Conservation (phyloP, 1,140 invertebrate genomes). For the Sminthurides bifidus region DNA sequence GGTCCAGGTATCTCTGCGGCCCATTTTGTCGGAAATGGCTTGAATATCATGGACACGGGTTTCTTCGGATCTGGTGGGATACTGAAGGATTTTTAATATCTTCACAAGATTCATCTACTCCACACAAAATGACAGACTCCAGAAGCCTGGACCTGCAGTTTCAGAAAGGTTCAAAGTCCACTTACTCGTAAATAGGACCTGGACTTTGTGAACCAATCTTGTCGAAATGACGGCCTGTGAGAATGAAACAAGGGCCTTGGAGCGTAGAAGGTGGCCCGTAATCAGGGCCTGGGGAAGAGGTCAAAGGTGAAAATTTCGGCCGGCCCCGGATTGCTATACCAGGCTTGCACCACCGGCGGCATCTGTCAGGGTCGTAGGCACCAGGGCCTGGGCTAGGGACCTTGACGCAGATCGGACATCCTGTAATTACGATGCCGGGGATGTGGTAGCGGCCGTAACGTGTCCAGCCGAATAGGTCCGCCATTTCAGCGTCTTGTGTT, state of each 20-base stretch:
- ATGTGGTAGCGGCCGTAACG: too few relatives aligned
- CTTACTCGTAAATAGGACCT: conserved; percentile 4
- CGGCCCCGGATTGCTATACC: neutral
- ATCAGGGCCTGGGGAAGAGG: neutral
- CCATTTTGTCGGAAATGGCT: neutral
- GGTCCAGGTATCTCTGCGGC: neutral
- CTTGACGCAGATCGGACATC: too few relatives aligned
- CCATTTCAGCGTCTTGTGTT: too few relatives aligned
- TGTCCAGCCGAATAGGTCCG: too few relatives aligned
- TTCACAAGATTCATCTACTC: too few relatives aligned
- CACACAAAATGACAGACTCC: too few relatives aligned
- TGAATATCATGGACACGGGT: neutral
- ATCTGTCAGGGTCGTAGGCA: neutral
- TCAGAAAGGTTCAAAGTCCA: neutral
- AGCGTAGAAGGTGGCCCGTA: neutral
- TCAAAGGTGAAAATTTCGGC: neutral
- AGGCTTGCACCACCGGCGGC: neutral
- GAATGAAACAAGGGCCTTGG: neutral
- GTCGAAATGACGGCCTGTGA: neutral
- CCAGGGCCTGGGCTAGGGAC: conserved; percentile 2
- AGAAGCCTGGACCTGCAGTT: too few relatives aligned
- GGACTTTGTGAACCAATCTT: neutral
- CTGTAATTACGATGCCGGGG: too few relatives aligned
- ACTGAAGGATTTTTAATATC: too few relatives aligned
- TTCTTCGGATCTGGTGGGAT: neutral